Evolutionary conservation across 2,888 invertebrate species (phyloP).

Genomic region (Elysia crispata): DNA sequence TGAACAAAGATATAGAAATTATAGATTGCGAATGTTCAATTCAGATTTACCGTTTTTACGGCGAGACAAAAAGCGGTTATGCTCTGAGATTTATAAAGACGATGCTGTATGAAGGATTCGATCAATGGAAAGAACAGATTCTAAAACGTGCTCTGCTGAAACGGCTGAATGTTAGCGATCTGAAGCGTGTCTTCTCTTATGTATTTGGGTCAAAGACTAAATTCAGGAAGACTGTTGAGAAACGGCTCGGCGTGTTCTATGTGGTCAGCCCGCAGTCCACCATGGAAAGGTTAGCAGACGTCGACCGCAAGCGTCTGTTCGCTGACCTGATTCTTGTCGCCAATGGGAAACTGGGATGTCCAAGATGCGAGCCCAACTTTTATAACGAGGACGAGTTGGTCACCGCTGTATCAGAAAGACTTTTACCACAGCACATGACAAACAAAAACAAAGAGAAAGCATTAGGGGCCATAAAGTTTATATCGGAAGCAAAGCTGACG

Average conservation of each 20-base stretch:
- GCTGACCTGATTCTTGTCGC: not conserved
- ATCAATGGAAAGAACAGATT: too few relatives aligned
- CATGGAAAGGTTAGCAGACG: not conserved
- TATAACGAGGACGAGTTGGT: not conserved
- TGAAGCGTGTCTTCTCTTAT: too few relatives aligned
- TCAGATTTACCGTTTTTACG: too few relatives aligned
- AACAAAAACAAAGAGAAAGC: not conserved
- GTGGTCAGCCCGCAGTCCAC: not conserved
- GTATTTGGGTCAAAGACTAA: too few relatives aligned
- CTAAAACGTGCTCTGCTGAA: too few relatives aligned
- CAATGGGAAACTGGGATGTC: not conserved
- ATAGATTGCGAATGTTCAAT: too few relatives aligned
- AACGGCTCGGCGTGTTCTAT: slow-evolving; percentile 10
- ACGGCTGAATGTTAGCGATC: too few relatives aligned
- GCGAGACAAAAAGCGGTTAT: too few relatives aligned
- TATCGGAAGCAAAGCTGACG: slow-evolving; percentile 3
- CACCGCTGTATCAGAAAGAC: not conserved
- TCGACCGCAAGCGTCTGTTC: slow-evolving; percentile 16
- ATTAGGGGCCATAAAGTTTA: not conserved
- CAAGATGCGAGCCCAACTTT: not conserved
- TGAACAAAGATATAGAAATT: too few relatives aligned
- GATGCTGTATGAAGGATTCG: too few relatives aligned
- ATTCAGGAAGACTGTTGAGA: too few relatives aligned
- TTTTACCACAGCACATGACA: not conserved
- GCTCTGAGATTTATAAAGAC: too few relatives aligned